Evolutionary conservation across 2,113 vertebrate species (phyloP).

Genomic region (Rana temporaria): DNA sequence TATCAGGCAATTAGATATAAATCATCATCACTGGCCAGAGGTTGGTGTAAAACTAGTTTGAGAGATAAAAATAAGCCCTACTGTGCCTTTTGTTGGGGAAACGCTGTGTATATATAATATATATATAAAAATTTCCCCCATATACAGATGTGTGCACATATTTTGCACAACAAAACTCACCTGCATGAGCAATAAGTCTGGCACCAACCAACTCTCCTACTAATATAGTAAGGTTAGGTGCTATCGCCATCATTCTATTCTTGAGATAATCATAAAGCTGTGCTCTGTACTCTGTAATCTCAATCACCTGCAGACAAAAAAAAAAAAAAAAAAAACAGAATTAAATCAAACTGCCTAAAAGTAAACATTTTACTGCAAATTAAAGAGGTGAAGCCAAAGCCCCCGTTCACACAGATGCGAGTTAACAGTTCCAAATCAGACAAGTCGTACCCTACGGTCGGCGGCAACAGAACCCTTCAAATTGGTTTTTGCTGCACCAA

Average conservation of each 20-base stretch:
- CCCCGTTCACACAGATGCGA: too few relatives aligned
- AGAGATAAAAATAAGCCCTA: too few relatives aligned
- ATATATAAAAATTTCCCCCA: too few relatives aligned
- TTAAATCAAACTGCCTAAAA: not conserved
- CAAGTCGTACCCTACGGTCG: too few relatives aligned
- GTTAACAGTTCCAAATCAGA: too few relatives aligned
- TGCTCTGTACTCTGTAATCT: slow-evolving; percentile 92
- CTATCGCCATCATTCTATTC: slow-evolving; percentile 98
- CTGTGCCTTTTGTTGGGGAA: too few relatives aligned
- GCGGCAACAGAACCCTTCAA: too few relatives aligned
- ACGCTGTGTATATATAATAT: too few relatives aligned
- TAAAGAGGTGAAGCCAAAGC: not conserved
- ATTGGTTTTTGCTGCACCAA: too few relatives aligned
- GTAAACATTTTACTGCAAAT: not conserved
- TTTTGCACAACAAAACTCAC: slow-evolving; percentile 67
- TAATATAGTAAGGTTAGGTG: slow-evolving; percentile 94
- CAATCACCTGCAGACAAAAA: slow-evolving; percentile 82
- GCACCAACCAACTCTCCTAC: slow-evolving; percentile 97
- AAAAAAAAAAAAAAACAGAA: too few relatives aligned
- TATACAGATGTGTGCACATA: not conserved
- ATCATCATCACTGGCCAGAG: slow-evolving; percentile 70
- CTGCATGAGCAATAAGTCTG: slow-evolving; percentile 94
- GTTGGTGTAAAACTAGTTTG: too few relatives aligned
- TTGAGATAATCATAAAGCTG: slow-evolving; percentile 97
- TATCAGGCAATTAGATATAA: slow-evolving; percentile 65